Conservation (phyloP, 1,140 invertebrate genomes). For the Ruditapes philippinarum region DNA sequence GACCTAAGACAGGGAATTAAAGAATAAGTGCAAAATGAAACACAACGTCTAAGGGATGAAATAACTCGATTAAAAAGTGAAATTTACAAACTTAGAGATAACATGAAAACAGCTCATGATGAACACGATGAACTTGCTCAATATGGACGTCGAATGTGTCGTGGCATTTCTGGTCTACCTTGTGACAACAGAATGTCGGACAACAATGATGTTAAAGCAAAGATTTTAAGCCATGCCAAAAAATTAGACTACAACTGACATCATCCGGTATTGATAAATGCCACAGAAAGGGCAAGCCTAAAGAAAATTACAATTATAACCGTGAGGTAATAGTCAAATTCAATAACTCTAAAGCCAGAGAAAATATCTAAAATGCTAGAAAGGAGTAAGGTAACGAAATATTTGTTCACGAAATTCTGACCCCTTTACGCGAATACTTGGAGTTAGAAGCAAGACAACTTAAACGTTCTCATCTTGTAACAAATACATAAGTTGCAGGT, state of each 20-base stretch:
- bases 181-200: not conserved
- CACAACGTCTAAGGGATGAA: not conserved
- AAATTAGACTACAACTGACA: not conserved
- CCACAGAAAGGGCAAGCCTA: conserved; percentile 15
- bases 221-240: not conserved
- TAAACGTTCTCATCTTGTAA: not conserved
- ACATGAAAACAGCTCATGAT: not conserved
- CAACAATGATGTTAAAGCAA: not conserved
- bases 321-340: conserved; percentile 28
- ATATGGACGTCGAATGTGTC: conserved; percentile 40
- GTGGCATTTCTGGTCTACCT: not conserved
- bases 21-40: not conserved
- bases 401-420: conserved; percentile 25
- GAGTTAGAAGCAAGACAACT: not conserved
- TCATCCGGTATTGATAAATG: not conserved
- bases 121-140: conserved; percentile 17
- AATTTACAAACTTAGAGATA: not conserved
- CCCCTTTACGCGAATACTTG: not conserved
- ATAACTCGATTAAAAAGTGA: not conserved
- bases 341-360: not conserved
- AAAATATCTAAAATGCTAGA: not conserved
- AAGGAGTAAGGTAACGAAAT: not conserved
- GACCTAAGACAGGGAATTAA: not conserved
- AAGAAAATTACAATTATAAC: not conserved
- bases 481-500: not conserved